A percentile compares a stretch with the other conserved stretches of the same genome.
Conservation (phyloP, 2,888 invertebrate genomes). For the Sminthurinus aureus region DNA sequence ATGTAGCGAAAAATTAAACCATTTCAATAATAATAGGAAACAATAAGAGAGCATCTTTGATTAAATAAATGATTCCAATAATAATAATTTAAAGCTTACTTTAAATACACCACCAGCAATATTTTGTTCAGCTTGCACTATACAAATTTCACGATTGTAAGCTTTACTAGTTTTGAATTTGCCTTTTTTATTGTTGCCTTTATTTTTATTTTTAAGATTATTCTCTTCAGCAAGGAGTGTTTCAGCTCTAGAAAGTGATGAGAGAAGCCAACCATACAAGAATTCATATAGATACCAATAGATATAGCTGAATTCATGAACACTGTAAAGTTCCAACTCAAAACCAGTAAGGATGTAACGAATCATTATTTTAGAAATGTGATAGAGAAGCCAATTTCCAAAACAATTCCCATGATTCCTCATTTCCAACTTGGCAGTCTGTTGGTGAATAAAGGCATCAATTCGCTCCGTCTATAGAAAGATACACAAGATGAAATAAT, state of each 20-base stretch:
- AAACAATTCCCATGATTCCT: slow-evolving; percentile 83
- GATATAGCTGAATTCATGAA: slow-evolving; percentile 84
- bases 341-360: slow-evolving; percentile 93
- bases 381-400: slow-evolving; percentile 95
- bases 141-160: slow-evolving; percentile 82
- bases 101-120: slow-evolving; percentile 96
- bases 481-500: slow-evolving; percentile 33
- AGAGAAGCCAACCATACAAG: slow-evolving; percentile 91
- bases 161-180: slow-evolving; percentile 73
- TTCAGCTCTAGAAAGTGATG: slow-evolving; percentile 88
- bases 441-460: slow-evolving; percentile 79
- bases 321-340: slow-evolving; percentile 93
- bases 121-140: slow-evolving; percentile 90
- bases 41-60: too few relatives aligned
- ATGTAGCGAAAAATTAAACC: not conserved
- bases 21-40: not conserved
- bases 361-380: slow-evolving; percentile 90
- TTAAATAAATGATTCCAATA: too few relatives aligned
- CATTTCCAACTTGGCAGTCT: slow-evolving; percentile 74
- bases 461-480: slow-evolving; percentile 81
- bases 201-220: slow-evolving; percentile 48
- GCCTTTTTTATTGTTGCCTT: slow-evolving; percentile 69
- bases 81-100: slow-evolving; percentile 64
- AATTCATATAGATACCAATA: slow-evolving; percentile 90
- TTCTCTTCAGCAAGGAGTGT: slow-evolving; percentile 74